Evolutionary conservation across 2,888 invertebrate genomes (phyloP).

Genomic region (Acanthopleura granulata): DNA sequence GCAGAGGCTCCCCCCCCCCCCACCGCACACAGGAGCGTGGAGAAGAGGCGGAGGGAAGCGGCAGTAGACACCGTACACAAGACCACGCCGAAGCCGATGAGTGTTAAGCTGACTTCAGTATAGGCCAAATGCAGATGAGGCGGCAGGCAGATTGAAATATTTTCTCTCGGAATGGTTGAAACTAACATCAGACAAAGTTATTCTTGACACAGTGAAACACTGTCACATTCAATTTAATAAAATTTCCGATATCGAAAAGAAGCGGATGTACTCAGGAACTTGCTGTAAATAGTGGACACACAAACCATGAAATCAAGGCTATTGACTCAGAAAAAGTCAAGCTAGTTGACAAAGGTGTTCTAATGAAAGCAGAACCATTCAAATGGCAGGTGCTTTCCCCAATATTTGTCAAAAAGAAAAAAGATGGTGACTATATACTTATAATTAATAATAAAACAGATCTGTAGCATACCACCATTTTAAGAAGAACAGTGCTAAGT

Average conservation of each 20-base stretch:
- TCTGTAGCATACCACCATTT: slow-evolving; percentile 24
- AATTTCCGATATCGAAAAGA: background rate
- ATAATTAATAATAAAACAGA: slow-evolving; percentile 26
- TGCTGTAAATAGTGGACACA: background rate
- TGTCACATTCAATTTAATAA: slow-evolving; percentile 17
- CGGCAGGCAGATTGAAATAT: slow-evolving; percentile 11
- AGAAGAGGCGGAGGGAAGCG: too few relatives aligned
- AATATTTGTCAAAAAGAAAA: slow-evolving; percentile 23
- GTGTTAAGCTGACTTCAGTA: too few relatives aligned
- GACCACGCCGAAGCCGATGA: too few relatives aligned
- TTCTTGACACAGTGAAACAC: background rate
- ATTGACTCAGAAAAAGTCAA: slow-evolving; percentile 16
- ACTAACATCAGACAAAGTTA: slow-evolving; percentile 5
- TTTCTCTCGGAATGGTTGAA: slow-evolving; percentile 5
- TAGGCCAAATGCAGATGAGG: too few relatives aligned
- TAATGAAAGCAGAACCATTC: background rate
- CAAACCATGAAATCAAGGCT: background rate
- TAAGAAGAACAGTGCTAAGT: slow-evolving; percentile 33
- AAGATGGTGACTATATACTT: slow-evolving; percentile 18
- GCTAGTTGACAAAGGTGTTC: slow-evolving; percentile 17
- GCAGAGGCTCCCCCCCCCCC: too few relatives aligned
- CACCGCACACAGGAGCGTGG: too few relatives aligned
- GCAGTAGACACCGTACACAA: too few relatives aligned
- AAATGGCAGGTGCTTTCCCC: slow-evolving; percentile 21
- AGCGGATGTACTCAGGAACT: background rate